These are phyloP conservation scores for Formicarius rufipectus DNA, from an alignment of 2,113 vertebrate genomes.

Conservation along the genomic window DNA sequence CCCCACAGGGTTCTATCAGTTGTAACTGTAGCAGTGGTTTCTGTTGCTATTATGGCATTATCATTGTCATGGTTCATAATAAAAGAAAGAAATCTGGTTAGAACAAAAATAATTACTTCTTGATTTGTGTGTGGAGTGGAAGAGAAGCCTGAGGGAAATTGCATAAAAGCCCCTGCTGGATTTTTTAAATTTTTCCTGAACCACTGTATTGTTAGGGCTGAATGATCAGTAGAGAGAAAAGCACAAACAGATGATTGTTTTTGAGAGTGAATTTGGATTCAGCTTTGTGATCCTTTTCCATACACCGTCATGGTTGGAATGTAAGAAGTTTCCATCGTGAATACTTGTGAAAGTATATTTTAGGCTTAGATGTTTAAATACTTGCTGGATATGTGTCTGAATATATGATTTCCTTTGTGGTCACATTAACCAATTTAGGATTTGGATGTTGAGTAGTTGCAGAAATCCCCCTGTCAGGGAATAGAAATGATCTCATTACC, in stretches of 20 bases:
- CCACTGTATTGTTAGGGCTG: neutral
- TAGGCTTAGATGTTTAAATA: neutral
- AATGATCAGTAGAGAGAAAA: neutral
- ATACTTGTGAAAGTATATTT: conserved; percentile 27
- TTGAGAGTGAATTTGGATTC: neutral
- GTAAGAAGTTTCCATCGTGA: neutral
- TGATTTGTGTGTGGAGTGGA: neutral
- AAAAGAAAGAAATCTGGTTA: neutral
- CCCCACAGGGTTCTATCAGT: neutral
- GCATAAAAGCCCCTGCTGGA: neutral
- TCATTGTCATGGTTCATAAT: neutral
- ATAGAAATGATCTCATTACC: neutral
- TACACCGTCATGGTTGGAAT: neutral
- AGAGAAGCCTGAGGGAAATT: conserved; percentile 17
- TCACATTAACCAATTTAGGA: conserved; percentile 11
- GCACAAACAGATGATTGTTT: neutral
- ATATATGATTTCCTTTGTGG: conserved; percentile 42
- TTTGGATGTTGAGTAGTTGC: conserved; percentile 25
- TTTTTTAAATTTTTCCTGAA: neutral
- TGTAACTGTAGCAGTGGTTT: neutral
- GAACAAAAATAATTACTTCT: conserved; percentile 18
- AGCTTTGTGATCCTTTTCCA: neutral
- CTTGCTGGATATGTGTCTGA: neutral
- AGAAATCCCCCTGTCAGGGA: conserved; percentile 7
- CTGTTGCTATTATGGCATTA: neutral